phyloP scores from a whole-genome alignment of 2,888 invertebrate species.

The Agrochola lota region DNA sequence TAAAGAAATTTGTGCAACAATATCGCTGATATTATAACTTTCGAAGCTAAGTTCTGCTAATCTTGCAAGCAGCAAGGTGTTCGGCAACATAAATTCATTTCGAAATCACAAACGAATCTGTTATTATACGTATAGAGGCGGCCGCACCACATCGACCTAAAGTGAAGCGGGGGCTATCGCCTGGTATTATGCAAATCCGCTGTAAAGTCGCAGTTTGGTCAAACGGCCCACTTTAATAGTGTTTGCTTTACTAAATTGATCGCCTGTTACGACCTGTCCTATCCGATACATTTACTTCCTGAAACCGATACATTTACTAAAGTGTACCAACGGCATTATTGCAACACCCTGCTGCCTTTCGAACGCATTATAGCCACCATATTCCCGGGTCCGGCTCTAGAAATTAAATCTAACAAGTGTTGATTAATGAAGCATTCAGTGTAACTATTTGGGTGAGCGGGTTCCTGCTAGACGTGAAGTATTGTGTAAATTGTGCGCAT shows the following conservation, averaged over 20 bases:
- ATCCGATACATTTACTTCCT: slow-evolving; percentile 73
- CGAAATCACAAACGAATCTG: slow-evolving; percentile 58
- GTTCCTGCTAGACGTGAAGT: slow-evolving; percentile 32
- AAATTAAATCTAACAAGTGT: slow-evolving; percentile 46
- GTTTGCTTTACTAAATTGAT: slow-evolving; percentile 73
- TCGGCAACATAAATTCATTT: slow-evolving; percentile 54
- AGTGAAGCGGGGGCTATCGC: slow-evolving; percentile 53
- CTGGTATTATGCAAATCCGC: slow-evolving; percentile 65
- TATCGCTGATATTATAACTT: slow-evolving; percentile 44
- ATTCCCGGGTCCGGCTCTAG: slow-evolving; percentile 45
- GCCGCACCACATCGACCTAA: slow-evolving; percentile 37
- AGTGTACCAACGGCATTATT: slow-evolving; percentile 57
- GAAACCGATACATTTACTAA: slow-evolving; percentile 62
- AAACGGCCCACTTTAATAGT: slow-evolving; percentile 69
- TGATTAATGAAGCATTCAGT: slow-evolving; percentile 60
- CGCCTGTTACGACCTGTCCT: slow-evolving; percentile 66
- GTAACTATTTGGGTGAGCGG: slow-evolving; percentile 46
- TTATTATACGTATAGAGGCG: slow-evolving; percentile 40
- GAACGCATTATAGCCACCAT: slow-evolving; percentile 49
- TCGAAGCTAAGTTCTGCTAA: slow-evolving; percentile 38
- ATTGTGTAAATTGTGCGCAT: slow-evolving; percentile 46
- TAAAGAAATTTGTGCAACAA: slow-evolving; percentile 39
- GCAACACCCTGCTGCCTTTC: slow-evolving; percentile 58
- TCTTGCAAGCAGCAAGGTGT: slow-evolving; percentile 47
- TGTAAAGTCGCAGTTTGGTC: slow-evolving; percentile 69